Percentiles rank a stretch among this genome's conserved stretches.
Conservation (phyloP, 1,140 invertebrate genomes). For the Pseudoatta argentina region DNA sequence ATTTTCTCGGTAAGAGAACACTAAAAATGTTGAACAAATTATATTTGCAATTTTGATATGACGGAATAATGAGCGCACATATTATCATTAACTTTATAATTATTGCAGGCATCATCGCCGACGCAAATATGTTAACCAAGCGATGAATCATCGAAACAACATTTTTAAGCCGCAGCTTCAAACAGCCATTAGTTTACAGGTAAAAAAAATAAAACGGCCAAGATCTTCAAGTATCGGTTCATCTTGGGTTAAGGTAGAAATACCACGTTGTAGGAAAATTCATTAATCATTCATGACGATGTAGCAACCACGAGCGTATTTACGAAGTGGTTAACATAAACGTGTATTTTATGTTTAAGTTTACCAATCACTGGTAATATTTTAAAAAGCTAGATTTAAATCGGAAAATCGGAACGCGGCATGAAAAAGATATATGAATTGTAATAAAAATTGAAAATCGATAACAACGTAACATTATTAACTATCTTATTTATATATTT, state of each 20-base stretch:
- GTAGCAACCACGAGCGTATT: slow-evolving; percentile 24
- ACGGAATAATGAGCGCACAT: not conserved
- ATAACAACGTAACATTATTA: slow-evolving; percentile 29
- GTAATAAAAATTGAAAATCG: not conserved
- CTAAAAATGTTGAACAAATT: not conserved
- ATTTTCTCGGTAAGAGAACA: not conserved
- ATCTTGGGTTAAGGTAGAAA: slow-evolving; percentile 39
- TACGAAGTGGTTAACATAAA: slow-evolving; percentile 40
- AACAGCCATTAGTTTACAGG: slow-evolving; percentile 10
- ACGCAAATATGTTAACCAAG: slow-evolving; percentile 7
- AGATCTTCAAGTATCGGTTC: slow-evolving; percentile 24
- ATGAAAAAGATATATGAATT: not conserved
- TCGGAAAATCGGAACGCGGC: not conserved
- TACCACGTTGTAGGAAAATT: slow-evolving; percentile 26
- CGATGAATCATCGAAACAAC: slow-evolving; percentile 32
- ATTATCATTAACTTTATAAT: not conserved
- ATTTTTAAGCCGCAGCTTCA: slow-evolving; percentile 26
- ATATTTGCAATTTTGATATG: not conserved
- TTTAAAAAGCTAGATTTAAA: not conserved
- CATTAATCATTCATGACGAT: slow-evolving; percentile 48
- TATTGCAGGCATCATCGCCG: not conserved
- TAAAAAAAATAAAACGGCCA: slow-evolving; percentile 15
- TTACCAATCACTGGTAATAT: not conserved
- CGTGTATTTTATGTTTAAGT: not conserved
- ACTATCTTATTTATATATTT: not conserved